A percentile compares a stretch with the other conserved stretches of the same genome.
These are phyloP conservation scores for Cylloceria caligata DNA, from an alignment of 2,888 invertebrate species.

Conservation along the genomic window DNA sequence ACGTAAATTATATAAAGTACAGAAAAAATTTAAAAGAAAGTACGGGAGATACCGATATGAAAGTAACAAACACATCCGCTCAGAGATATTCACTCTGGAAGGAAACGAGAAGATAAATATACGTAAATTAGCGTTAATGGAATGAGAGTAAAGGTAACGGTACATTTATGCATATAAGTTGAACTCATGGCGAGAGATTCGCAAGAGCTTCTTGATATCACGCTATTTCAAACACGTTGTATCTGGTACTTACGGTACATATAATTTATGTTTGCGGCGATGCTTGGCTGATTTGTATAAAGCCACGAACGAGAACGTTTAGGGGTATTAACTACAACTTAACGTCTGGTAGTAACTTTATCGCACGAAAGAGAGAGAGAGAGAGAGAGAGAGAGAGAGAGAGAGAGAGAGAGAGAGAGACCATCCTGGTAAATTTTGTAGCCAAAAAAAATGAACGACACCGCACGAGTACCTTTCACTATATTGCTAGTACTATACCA, in stretches of 20 bases:
- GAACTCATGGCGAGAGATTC: slow-evolving; percentile 5
- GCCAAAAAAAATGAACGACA: not conserved
- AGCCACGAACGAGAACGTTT: slow-evolving; percentile 57
- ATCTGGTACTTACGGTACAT: slow-evolving; percentile 1
- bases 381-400: slow-evolving; percentile 19
- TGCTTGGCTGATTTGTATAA: slow-evolving; percentile 36
- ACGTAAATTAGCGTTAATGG: not conserved
- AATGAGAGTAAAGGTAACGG: not conserved
- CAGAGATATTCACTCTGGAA: not conserved
- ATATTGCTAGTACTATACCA: not conserved
- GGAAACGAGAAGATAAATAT: no score
- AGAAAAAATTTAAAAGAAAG: not conserved
- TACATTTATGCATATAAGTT: not conserved
- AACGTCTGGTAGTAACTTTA: slow-evolving; percentile 36
- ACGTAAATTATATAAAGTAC: slow-evolving; percentile 22
- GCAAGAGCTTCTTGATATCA: slow-evolving; percentile 16
- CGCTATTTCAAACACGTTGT: slow-evolving; percentile 24
- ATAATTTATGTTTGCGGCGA: slow-evolving; percentile 9
- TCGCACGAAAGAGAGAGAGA: not conserved
- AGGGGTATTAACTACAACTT: slow-evolving; percentile 43
- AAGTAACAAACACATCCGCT: not conserved
- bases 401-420: slow-evolving; percentile 26
- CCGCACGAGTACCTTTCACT: slow-evolving; percentile 6
- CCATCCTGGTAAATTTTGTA: slow-evolving; percentile 20
- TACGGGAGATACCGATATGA: not conserved